Evolutionary conservation across 2,113 vertebrate species (phyloP).

Genomic region (Corydoras maculifer): DNA sequence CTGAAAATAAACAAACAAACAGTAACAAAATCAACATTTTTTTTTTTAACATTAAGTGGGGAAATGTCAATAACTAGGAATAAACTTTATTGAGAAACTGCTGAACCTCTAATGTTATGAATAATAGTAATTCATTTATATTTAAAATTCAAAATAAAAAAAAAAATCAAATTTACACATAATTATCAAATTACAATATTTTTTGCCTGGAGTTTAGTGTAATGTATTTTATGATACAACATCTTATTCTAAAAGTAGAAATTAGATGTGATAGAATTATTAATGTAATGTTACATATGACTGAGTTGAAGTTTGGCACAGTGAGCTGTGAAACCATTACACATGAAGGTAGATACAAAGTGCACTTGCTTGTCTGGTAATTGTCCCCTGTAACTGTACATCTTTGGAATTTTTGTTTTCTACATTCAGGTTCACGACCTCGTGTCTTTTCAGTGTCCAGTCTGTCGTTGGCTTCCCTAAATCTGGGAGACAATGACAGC

Average conservation of each 20-base stretch:
- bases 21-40: too few species aligned
- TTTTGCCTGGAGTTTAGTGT: too few species aligned
- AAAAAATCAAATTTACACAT: too few species aligned
- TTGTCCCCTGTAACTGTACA: slow-evolving; percentile 50
- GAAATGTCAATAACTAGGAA: too few species aligned
- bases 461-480: slow-evolving; percentile 89
- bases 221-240: too few species aligned
- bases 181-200: not conserved
- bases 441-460: slow-evolving; percentile 91
- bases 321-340: slow-evolving; percentile 17
- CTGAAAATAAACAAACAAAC: too few species aligned
- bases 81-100: too few species aligned
- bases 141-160: too few species aligned
- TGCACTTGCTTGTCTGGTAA: slow-evolving; percentile 54
- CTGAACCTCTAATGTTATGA: too few species aligned
- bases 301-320: not conserved
- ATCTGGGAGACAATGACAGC: slow-evolving; percentile 82
- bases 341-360: slow-evolving; percentile 43
- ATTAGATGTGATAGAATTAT: not conserved
- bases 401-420: slow-evolving; percentile 61
- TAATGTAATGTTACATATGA: not conserved
- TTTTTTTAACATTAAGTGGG: too few species aligned
- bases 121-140: too few species aligned
- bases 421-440: slow-evolving; percentile 71
- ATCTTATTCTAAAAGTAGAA: too few species aligned